A percentile compares a stretch with the other conserved stretches of the same genome.
phyloP scores from a whole-genome alignment of 2,888 invertebrate genomes.

The Synanthedon myopaeformis region DNA sequence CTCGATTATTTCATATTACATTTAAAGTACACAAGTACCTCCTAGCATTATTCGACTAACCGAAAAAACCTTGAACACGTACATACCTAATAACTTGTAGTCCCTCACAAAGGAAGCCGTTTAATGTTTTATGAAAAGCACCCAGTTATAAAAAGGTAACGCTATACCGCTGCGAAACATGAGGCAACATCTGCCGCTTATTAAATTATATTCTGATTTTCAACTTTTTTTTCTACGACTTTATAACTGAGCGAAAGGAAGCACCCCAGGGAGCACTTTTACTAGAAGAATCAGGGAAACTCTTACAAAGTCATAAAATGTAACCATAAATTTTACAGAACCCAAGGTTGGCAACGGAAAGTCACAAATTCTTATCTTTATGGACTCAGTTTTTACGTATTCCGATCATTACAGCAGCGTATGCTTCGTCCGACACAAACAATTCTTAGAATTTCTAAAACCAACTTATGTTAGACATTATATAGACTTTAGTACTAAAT shows the following conservation, averaged over 20 bases:
- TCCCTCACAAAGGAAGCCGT: background rate
- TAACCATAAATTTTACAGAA: conserved; percentile 42
- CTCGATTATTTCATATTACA: no score
- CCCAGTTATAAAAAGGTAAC: background rate
- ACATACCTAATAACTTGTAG: background rate
- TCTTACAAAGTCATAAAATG: conserved; percentile 38
- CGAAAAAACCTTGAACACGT: no score
- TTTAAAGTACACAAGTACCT: no score
- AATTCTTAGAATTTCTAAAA: no score
- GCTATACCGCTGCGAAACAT: background rate
- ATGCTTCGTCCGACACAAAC: no score
- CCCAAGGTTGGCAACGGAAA: conserved; percentile 31
- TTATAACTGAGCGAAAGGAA: background rate
- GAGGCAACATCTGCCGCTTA: background rate
- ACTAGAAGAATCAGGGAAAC: conserved; percentile 25
- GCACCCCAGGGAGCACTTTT: conserved; percentile 13
- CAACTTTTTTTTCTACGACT: background rate
- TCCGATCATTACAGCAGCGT: conserved; percentile 23
- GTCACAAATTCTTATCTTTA: conserved; percentile 49
- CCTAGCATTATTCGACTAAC: no score
- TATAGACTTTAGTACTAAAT: no score
- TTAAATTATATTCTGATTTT: background rate
- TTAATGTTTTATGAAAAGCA: background rate
- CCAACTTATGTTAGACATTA: no score
- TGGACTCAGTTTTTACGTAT: conserved; percentile 43